phyloP scores from a whole-genome alignment of 2,888 invertebrate genomes.

The Apotomis capreana region DNA sequence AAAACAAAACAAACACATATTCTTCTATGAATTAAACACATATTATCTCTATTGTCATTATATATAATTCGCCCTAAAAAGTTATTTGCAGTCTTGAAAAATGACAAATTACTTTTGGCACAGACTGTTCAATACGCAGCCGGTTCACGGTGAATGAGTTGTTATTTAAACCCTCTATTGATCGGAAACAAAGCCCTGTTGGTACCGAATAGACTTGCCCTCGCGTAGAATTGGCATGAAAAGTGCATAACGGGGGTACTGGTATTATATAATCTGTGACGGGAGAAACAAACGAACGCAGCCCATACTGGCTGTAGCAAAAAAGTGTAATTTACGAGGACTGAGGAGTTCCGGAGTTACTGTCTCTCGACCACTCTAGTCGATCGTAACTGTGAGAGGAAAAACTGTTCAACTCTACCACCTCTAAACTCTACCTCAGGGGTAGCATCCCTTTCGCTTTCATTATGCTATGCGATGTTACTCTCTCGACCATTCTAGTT shows the following conservation, averaged over 20 bases:
- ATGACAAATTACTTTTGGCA: neutral
- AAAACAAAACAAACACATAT: too few species aligned
- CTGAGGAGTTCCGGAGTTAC: too few species aligned
- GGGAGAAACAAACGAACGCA: too few species aligned
- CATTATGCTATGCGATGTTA: slow-evolving; percentile 51
- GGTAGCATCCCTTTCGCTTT: slow-evolving; percentile 57
- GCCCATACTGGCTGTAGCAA: too few species aligned
- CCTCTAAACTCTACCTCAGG: slow-evolving; percentile 45
- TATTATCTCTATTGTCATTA: too few species aligned
- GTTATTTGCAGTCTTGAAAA: too few species aligned
- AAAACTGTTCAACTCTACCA: slow-evolving; percentile 31
- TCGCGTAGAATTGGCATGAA: neutral
- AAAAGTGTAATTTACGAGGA: too few species aligned
- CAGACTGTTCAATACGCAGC: neutral
- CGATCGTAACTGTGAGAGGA: neutral
- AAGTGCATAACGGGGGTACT: too few species aligned
- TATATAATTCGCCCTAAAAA: too few species aligned
- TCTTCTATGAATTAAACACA: too few species aligned
- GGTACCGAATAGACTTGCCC: neutral
- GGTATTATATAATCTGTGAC: too few species aligned
- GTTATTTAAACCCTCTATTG: slow-evolving; percentile 38
- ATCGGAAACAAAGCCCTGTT: slow-evolving; percentile 27
- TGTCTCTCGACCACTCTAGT: too few species aligned
- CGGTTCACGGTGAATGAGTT: slow-evolving; percentile 11
- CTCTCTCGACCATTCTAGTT: slow-evolving; percentile 24